phyloP scores from a whole-genome alignment of 2,113 vertebrate genomes.

The Erythrocercus mccallii region DNA sequence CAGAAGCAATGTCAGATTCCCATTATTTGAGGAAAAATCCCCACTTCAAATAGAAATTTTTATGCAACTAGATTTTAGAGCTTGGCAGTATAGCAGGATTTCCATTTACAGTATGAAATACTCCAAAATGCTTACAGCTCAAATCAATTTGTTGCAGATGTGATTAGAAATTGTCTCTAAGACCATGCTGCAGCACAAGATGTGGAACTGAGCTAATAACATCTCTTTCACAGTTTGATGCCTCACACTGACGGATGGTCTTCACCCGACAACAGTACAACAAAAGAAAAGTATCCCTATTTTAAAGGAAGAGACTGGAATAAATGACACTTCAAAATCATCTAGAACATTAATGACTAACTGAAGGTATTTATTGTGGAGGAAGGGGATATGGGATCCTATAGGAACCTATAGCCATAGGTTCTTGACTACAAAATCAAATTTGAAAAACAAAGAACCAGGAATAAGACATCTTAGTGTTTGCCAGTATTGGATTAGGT shows the following conservation, averaged over 20 bases:
- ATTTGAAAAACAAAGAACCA: neutral
- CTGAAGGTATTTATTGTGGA: neutral
- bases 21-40: conserved; percentile 39
- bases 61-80: conserved; percentile 32
- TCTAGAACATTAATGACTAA: neutral
- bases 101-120: conserved; percentile 33
- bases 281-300: neutral
- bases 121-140: neutral
- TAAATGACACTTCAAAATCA: neutral
- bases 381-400: neutral
- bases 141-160: conserved; percentile 19
- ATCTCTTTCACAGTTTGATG: neutral
- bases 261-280: neutral
- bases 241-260: neutral
- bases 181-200: neutral
- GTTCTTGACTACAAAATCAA: neutral
- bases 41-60: conserved; percentile 52
- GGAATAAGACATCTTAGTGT: neutral
- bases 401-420: no score
- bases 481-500: neutral
- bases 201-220: neutral
- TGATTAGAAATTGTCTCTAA: conserved; percentile 36
- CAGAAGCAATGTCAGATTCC: conserved; percentile 14
- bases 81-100: conserved; percentile 5
- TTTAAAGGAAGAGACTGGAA: neutral